Base-by-base conservation (phyloP, 1,140 invertebrate species). In the Tigriopus japonicus region DNA sequence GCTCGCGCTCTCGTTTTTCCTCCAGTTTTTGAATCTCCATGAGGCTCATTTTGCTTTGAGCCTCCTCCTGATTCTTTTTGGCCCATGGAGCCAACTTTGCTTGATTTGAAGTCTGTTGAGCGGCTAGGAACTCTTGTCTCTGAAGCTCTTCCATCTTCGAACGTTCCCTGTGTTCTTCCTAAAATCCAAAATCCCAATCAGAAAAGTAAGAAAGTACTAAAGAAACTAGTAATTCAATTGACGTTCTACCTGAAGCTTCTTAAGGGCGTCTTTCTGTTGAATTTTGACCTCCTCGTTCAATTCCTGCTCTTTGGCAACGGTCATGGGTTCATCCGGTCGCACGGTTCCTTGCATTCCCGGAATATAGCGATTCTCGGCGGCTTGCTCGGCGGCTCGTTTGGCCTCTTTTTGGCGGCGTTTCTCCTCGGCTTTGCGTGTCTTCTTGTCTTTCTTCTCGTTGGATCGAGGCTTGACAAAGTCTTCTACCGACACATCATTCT, bases 11-110 rank as follows among this genome's bases (percentile, higher is more conserved):
- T 56, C 59, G 64, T 54, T 67, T 66, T 43, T 63, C 64, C 52
- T 65, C 67, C 56, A 63, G 62, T 59, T 61, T 67, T 54, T 63
- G 65, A 43, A 63, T 66, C 60, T 68, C 67, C 41, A 61, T 64
- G 52, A 58, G 64, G 35, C 54, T 63, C 42, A 63, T 62, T 0
- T 62, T 28, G 56, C 60, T 62, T 53, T 64, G 59, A 42, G 62
- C 64, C 56, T 43, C 55, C 14, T 51, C 62, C 52, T 58, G 62
- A 56, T 58, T 52, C 43, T 54, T 56, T 42, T 66, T 65, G 40
- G 63, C 63, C 49, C 65, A 64, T 21, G 64, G 62, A 42, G 63
- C 62, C 53, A 62, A 63, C 15, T 62, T 62, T 41, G 63, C 58
- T 17, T 66, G 42, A 35, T 35, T 3, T 35, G 28, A 35, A 9